Evolutionary conservation across 2,113 vertebrate species (phyloP).

Genomic region (Microtus pennsylvanicus): DNA sequence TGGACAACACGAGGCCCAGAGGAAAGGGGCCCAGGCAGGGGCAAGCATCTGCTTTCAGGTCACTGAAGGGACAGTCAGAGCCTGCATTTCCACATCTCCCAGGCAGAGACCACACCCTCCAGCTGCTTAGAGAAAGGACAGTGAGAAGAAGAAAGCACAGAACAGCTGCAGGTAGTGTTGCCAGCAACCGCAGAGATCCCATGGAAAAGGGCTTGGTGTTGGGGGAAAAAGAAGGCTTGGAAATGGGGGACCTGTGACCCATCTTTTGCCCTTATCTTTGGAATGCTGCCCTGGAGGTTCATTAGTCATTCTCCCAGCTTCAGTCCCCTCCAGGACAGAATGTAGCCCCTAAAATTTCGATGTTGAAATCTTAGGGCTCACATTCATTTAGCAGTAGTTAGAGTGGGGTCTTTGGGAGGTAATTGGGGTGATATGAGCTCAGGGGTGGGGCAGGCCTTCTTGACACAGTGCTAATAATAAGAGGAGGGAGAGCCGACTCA

Average conservation of each 20-base stretch:
- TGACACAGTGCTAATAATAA: not conserved
- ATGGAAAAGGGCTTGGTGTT: not conserved
- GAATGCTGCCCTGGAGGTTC: not conserved
- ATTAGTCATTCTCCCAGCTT: not conserved
- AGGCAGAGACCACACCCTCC: not conserved
- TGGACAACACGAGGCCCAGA: not conserved
- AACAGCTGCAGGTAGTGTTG: fast-evolving
- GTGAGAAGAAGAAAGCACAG: not conserved
- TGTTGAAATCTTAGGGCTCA: not conserved
- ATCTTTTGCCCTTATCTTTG: not conserved
- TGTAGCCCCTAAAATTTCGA: not conserved
- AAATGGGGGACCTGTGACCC: not conserved
- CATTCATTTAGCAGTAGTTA: not conserved
- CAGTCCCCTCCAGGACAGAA: not conserved
- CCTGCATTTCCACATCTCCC: not conserved
- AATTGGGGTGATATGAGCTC: not conserved
- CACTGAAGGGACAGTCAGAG: not conserved
- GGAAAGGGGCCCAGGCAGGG: not conserved
- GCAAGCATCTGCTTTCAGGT: not conserved
- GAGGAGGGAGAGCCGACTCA: not conserved
- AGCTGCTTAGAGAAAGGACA: not conserved
- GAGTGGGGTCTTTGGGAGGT: not conserved
- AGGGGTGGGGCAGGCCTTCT: not conserved
- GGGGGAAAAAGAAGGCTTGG: not conserved
- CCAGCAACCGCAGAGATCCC: too few species aligned